Evolutionary conservation across 1,140 invertebrate species (phyloP), one percentile per base, ranked within the genome.

Genomic region (Babylonia areolata): DNA sequence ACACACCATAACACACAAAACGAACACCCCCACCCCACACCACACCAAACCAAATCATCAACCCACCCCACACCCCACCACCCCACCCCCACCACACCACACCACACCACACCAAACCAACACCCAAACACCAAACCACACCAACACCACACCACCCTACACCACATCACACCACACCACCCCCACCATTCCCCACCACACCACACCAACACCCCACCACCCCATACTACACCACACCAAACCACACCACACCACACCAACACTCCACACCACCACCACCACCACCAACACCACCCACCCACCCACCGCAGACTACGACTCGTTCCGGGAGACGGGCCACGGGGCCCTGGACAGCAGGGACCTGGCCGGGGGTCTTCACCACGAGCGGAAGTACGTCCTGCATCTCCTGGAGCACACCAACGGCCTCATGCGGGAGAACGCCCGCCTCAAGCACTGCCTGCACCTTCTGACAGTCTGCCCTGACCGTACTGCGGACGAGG

Each of bases 341-440:
- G 78, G 78, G 12, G 23, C 78, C n/a, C n/a, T 80, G 42, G 11
- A 3, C 5, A 54, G 46, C n/a, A n/a, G 9, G 78, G 78, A 5
- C 23, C 31, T 23, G n/a, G 46, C 28, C 2, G 46, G 78, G 9
- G 58, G 82, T 17, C 0, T 64, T 28, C 11, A 12, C 12, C 17
- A 84, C n/a, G 0, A 23, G 1, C 12, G 6, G 35, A 35, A 23
- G 15, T 46, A 73, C 23, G 39, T 46, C 3, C 37, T 69, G 69
- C 82, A 84, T 3, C 37, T 84, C 17, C 9, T 15, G 11, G 64
- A 40, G 39, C 82, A 84, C 82, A 84, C 40, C 82, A 75, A 23
- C 39, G 54, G 82, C 39, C n/a, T 84, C 17, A n/a, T 84, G 6
- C 69, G 64, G 0, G 82, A 84, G 40, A 84, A 84, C 82, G 64